Conservation (phyloP, 2,113 vertebrate genomes). For the Psophia crepitans region DNA sequence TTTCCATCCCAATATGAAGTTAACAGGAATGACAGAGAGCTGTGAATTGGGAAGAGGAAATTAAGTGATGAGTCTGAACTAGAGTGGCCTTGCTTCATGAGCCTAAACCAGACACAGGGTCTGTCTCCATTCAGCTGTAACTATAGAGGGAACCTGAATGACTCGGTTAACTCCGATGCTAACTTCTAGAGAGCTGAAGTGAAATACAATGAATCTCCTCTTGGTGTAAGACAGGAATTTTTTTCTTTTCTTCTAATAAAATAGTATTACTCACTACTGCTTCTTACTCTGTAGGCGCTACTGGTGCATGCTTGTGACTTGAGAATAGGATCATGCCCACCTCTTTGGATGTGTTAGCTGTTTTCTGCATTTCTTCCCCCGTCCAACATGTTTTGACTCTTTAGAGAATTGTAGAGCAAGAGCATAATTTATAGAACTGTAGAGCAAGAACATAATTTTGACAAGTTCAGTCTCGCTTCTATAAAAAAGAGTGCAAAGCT, state of each 20-base stretch:
- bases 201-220: neutral
- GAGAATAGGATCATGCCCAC: neutral
- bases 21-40: neutral
- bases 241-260: neutral
- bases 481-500: neutral
- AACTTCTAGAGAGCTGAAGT: neutral
- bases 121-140: neutral
- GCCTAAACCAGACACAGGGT: neutral
- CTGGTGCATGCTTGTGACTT: neutral
- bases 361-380: neutral
- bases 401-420: neutral
- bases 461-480: neutral
- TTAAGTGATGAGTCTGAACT: neutral
- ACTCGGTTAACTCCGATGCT: neutral
- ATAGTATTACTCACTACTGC: neutral
- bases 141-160: neutral
- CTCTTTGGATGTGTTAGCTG: neutral
- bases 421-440: neutral
- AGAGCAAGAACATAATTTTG: neutral
- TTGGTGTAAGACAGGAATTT: neutral
- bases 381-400: neutral
- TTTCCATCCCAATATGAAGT: neutral
- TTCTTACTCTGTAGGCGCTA: neutral
- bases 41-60: neutral
- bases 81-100: neutral